Base-by-base conservation (phyloP, 2,113 vertebrate genomes). In the Hyla sarda region DNA sequence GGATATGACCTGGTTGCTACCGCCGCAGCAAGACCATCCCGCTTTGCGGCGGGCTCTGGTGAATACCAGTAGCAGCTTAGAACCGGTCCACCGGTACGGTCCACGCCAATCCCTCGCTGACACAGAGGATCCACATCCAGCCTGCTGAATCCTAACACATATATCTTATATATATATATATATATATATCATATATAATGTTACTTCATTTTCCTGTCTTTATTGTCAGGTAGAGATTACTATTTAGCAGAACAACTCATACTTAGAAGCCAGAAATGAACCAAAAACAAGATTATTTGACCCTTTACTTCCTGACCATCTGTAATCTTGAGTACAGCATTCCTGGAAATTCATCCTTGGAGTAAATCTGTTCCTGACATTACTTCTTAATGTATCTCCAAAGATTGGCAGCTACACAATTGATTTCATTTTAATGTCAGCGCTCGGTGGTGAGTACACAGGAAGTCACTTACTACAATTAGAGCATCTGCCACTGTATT, bases 321-420 rank as follows among this genome's bases (percentile, higher is more conserved):
- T 71, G 67, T 34, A 71, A 71, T 71, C 67, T 71, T 71, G 34
- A 71, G 34, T 11, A 12, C 8, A 5, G 25, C 19, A 71, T 71
- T 71, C 17, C 67, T 41, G 67, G 67, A 71, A 71, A 71, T 11
- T 71, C 19, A 71, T 37, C 67, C 67, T 41, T 41, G 11, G 32
- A 23, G 67, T 71, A 71, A 71, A 71, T 71, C 7, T 71, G 19
- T 71, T 71, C 67, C 67, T 71, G 67, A 32, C 34, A 37, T 71
- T 41, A 71, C 74, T 30, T 3, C 28, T 52, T 76, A 50, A 8
- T 50, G 47, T 76, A 9, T 41, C 47, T 25, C 41, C 37, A 75
- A 75, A 48, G 73, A 75, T 77, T 50, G 45, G 74, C 74, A 77
- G 47, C 47, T 77, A 77, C 74, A 77, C 74, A 77, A 77, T 77